Conservation (phyloP, 2,888 invertebrate genomes). For the Eupithecia subumbrata region DNA sequence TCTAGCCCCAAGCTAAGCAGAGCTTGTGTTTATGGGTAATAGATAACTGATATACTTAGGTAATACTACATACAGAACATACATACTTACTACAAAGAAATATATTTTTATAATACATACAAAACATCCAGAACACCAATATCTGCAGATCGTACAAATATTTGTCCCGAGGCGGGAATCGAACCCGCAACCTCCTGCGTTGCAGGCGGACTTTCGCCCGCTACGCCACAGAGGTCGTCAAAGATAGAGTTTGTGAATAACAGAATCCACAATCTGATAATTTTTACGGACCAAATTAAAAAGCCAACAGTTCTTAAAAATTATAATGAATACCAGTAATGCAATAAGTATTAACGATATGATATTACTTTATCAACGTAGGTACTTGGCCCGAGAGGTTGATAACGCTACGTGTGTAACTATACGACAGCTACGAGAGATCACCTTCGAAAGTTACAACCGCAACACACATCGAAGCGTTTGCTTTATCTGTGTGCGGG, state of each 20-base stretch:
- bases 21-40: too few relatives aligned
- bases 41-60: too few relatives aligned
- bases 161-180: too few relatives aligned
- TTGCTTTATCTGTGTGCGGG: slow-evolving; percentile 29
- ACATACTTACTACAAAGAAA: too few relatives aligned
- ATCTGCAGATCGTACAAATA: too few relatives aligned
- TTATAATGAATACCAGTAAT: background rate
- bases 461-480: slow-evolving; percentile 1
- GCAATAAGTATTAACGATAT: background rate
- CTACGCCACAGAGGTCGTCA: too few relatives aligned
- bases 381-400: background rate
- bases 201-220: too few relatives aligned
- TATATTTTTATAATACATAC: too few relatives aligned
- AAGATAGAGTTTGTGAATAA: background rate
- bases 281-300: background rate
- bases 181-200: too few relatives aligned
- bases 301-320: background rate
- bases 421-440: background rate
- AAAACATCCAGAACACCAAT: too few relatives aligned
- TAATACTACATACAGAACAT: too few relatives aligned
- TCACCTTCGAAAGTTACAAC: slow-evolving; percentile 13
- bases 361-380: background rate
- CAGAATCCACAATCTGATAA: background rate
- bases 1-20: too few relatives aligned
- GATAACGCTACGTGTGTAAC: background rate